Base-by-base conservation (phyloP, 2,113 vertebrate species). In the Oxyruncus cristatus region DNA sequence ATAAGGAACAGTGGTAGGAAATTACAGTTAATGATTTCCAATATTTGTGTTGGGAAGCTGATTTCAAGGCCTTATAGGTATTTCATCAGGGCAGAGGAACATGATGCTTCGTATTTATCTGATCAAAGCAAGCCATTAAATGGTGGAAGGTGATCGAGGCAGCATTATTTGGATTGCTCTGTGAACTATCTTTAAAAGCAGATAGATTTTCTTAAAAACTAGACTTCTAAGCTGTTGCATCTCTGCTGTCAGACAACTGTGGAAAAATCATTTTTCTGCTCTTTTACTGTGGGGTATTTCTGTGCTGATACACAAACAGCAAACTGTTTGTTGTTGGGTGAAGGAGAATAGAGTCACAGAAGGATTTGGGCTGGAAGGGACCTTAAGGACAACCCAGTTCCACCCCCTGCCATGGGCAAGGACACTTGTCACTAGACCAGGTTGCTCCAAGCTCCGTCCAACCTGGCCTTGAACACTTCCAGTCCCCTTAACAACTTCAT, bases 61-160 rank as follows among this genome's bases (percentile, higher is more conserved):
- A 12, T 70, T 83, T 70, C 24, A 77, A 85, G 63, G 53, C 55
- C 55, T 56, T 3, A 2, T 8, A 56, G 58, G 6, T 80, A 55
- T n/a, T 44, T 80, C 76, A 68, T 61, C 28, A 42, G 70, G 63
- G 50, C 50, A 88, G 5, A 49, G 72, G 85, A 93, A 84, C 11
- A 6, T 13, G 55, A 61, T 4, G 4, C 33, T 86, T 80, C 41
- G 3, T 75, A 35, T 89, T 49, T 63, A 56, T 65, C 62, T 68
- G 77, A 94, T 91, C 58, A 85, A 94, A 95, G 80, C 58, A 49
- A 61, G 49, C 50, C 58, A 59, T 71, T 56, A 56, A 83, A 33
- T 22, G 30, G 63, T 61, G 39, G 52, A 27, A 80, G 78, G 73
- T 67, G 42, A 77, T 79, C 67, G 56, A 88, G 66, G 71, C 35